Base-by-base conservation (phyloP, 2,888 invertebrate genomes). In the Adelphocoris suturalis region DNA sequence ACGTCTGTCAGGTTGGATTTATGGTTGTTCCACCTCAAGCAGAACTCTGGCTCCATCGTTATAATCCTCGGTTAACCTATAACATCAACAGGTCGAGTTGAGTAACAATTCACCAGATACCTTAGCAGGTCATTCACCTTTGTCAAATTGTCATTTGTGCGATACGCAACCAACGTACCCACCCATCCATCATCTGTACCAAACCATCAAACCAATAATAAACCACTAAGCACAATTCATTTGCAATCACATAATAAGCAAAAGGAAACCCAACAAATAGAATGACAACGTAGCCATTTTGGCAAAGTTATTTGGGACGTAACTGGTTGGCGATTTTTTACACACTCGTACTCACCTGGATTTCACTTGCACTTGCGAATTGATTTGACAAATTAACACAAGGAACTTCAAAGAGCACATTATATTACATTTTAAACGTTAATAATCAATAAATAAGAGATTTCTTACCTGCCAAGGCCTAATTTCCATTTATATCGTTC, bases 11-110 rank as follows among this genome's bases (percentile, higher is more conserved):
- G 95, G 95, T 97, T 97, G 94, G 95, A 96, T 93, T 97, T 97
- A 95, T 97, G 97, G 95, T 97, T 98, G 95, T 97, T 97, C 97
- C 97, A 98, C 95, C 97, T 96, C 94, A 98, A 96, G 95, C 97
- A 97, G 95, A 97, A 98, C 95, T 97, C 97, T 93, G 94, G 94
- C 93, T 95, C 95, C 94, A 94, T 95, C 88, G 88, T 88, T 88
- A 88, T 68, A 78, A 76, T 89, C 87, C 90, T 90, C 82, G 89
- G 90, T 27, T 90, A 90, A 90, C 91, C 90, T 90, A 90, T 46
- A 84, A 88, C 90, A 90, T 90, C 86, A 91, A 78, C 82, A 76
- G 75, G 52, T 90, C 78, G 55, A 90, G 48, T 90, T 87, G 86
- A 88, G 47, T 89, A 75, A 85, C 85, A 85, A 61, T 85, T 61